Evolutionary conservation across 2,113 vertebrate species (phyloP).

Genomic region (Progne subis): DNA sequence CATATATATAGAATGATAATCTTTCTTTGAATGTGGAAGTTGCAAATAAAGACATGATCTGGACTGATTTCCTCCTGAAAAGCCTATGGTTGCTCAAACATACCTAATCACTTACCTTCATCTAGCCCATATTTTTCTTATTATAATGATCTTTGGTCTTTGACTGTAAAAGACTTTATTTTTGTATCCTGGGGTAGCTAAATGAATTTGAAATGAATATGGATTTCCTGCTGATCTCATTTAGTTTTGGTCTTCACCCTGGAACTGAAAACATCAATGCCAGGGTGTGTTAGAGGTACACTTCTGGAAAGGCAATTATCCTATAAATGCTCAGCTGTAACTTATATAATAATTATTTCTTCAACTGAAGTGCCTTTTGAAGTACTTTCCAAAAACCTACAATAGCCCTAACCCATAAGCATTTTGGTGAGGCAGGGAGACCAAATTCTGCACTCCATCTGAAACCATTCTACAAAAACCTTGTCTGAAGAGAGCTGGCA

Average conservation of each 20-base stretch:
- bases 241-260: conserved; percentile 44
- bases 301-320: conserved; percentile 69
- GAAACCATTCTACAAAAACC: conserved; percentile 7
- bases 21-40: not conserved
- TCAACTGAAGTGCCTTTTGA: conserved; percentile 62
- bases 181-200: conserved; percentile 51
- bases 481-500: not conserved
- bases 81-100: not conserved
- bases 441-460: conserved; percentile 17
- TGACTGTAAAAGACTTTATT: conserved; percentile 18
- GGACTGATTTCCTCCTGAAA: not conserved
- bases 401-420: conserved; percentile 20
- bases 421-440: conserved; percentile 21
- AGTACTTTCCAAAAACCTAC: conserved; percentile 56
- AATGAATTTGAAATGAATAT: conserved; percentile 54
- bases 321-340: conserved; percentile 67
- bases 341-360: conserved; percentile 69
- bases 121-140: conserved; percentile 36
- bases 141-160: conserved; percentile 37
- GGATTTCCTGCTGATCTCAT: conserved; percentile 63
- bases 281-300: conserved; percentile 55
- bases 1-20: not conserved
- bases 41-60: conserved; percentile 21
- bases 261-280: conserved; percentile 60
- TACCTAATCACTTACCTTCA: conserved; percentile 22